Evolutionary conservation across 2,797 vertebrate species (phyloP), one percentile per base, ranked within the genome.

Genomic region (Lophius americanus): DNA sequence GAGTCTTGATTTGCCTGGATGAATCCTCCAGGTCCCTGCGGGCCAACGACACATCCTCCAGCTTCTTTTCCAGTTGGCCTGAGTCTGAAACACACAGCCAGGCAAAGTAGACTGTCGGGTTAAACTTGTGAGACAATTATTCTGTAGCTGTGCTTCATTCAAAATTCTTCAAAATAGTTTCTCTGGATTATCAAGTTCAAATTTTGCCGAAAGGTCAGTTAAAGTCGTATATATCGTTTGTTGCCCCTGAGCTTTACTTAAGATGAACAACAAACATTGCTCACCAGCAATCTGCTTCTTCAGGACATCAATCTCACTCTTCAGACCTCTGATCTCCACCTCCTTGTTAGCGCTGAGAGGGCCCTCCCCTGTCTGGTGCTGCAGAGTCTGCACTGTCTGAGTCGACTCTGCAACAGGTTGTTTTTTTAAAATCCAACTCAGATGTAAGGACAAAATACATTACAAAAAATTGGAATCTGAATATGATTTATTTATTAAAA

Each of bases 251-350:
- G 42, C 3, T 50, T 3, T 42, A 33, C 14, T 42, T 4, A 23
- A 42, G 14, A 5, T 12, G 2, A 52, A 42, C 1, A 52, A 51
- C 51, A 7, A 10, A 11, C 10, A 10, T 4, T 48, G 36, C 85
- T 86, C 37, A 98, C 96, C 96, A 80, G 95, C 93, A 43, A 97
- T 92, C 88, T 98, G 96, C 81, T 97, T 97, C 92, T 95, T 98
- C 68, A 99, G 91, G 70, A 94, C 94, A 85, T 98, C 97, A 41
- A 98, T 96, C 93, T 99, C 98, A 55, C 94, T 96, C 91, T 96
- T 98, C 76, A 99, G 93, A 77, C 91, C 94, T 89, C 95, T 94
- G 81, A 99, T 98, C 94, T 99, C 98, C 83, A 95, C 90, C 89
- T 99, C 98, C 91, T 95, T 98, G 93, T 91, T 98, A 53, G 91